Base-by-base conservation (phyloP, 2,113 vertebrate species). In the Rhabdornis inornatus region DNA sequence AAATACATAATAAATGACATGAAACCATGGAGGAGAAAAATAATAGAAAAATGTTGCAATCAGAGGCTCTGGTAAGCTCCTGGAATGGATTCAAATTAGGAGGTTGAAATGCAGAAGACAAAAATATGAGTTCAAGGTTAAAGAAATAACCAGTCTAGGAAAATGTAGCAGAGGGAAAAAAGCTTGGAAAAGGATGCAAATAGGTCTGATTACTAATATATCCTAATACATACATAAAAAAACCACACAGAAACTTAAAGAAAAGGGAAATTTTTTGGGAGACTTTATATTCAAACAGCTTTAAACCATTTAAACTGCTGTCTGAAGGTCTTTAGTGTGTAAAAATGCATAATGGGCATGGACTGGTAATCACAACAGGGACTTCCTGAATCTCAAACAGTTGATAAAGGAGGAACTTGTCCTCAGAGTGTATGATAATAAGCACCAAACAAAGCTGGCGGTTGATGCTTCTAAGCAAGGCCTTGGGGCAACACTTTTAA, bases 401-500 rank as follows among this genome's bases (percentile, higher is more conserved):
- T 93, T 92, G 96, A 94, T 89, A 93, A 90, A 95, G 95, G 81
- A 86, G 79, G 68, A 93, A 92, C 68, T 72, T 93, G 80, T 94
- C 92, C 91, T 96, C 89, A 47, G 96, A 93, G 80, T n/a, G 68
- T 87, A 95, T 93, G 89, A 78, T 96, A 96, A 97, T 97, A 80
- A 93, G 89, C 90, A 94, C 90, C 94, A 93, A 95, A 93, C 92
- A 96, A 92, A 96, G 86, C 96, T 93, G 92, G 80, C 33, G 10
- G 91, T 87, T 93, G 95, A 94, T 31, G 83, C 94, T 93, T 96
- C 95, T 93, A 95, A 97, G 95, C 76, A 81, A 96, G 92, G 92
- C 96, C 95, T 95, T 97, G 95, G 91, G 95, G 95, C 94, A 89
- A 95, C 89, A 92, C 94, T 97, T 97, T 94, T 93, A 96, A 96